Percentiles rank a stretch among this genome's conserved stretches.
These are phyloP conservation scores for Spisula solida DNA, from an alignment of 2,888 invertebrate species.

Conservation along the genomic window DNA sequence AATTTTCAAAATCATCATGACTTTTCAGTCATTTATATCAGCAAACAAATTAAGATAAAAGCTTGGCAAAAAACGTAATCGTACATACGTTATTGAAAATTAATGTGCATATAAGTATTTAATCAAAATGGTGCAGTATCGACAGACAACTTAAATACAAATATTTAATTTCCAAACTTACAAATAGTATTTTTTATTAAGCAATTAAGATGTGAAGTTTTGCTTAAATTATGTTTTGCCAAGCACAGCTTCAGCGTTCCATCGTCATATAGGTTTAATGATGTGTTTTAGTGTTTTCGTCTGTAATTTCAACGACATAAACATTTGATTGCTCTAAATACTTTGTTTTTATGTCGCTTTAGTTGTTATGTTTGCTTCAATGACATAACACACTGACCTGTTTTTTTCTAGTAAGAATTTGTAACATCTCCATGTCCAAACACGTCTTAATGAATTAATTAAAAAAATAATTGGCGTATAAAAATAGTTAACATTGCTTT, in stretches of 20 bases:
- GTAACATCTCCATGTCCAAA: neutral
- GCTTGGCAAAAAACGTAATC: neutral
- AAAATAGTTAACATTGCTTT: neutral
- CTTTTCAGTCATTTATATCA: neutral
- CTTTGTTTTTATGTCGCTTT: neutral
- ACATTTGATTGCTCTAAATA: neutral
- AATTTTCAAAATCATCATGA: constrained; percentile 9
- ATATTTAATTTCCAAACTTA: neutral
- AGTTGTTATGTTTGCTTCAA: neutral
- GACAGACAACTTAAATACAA: neutral
- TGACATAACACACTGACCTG: neutral
- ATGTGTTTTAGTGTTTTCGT: neutral
- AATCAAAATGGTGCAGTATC: neutral
- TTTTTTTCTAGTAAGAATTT: neutral
- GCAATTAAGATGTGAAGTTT: no score
- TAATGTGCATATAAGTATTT: neutral
- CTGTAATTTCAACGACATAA: neutral
- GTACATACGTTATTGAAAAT: neutral
- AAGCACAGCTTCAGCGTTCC: no score
- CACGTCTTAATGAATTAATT: neutral
- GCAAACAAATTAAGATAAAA: constrained; percentile 3
- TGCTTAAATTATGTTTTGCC: no score
- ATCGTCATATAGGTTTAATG: no score
- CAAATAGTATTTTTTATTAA: neutral
- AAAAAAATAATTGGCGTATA: neutral